These are phyloP conservation scores for Diorhabda carinulata DNA, from an alignment of 1,140 invertebrate genomes.

Conservation along the genomic window DNA sequence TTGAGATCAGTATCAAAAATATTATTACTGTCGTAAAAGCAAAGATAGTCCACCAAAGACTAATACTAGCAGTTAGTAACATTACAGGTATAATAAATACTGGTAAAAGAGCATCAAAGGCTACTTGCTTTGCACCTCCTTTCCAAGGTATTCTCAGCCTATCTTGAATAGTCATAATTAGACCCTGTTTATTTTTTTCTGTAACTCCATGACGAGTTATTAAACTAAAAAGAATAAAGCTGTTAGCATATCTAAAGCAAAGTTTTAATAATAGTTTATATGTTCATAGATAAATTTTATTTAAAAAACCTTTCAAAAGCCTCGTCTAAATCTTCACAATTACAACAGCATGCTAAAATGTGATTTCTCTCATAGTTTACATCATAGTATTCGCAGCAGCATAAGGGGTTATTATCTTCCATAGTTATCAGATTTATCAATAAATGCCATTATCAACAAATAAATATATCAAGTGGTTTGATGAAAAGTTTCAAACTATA, in stretches of 20 bases:
- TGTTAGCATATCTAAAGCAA: no score
- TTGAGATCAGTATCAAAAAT: conserved; percentile 59
- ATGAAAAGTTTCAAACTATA: no score
- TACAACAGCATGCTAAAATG: conserved; percentile 57
- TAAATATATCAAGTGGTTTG: no score
- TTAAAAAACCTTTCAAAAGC: conserved; percentile 47
- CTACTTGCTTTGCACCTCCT: conserved; percentile 53
- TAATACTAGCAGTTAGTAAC: conserved; percentile 57
- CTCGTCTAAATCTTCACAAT: conserved; percentile 55
- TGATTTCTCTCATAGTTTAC: conserved; percentile 50
- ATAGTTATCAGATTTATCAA: not conserved
- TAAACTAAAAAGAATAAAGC: conserved; percentile 34
- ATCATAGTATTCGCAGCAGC: conserved; percentile 58
- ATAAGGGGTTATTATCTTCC: conserved; percentile 44
- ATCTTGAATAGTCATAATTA: conserved; percentile 51
- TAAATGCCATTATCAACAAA: not conserved
- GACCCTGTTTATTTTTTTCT: conserved; percentile 22
- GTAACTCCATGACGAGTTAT: conserved; percentile 34
- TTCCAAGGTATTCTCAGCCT: conserved; percentile 55
- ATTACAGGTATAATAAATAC: conserved; percentile 60
- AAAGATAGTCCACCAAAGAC: conserved; percentile 59
- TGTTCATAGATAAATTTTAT: not conserved
- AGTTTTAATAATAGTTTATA: no score
- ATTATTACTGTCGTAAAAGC: conserved; percentile 57
- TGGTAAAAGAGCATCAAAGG: conserved; percentile 59